Evolutionary conservation across 2,113 vertebrate genomes (phyloP), one percentile per base, ranked within the genome.

Genomic region (Ceyx melanurus): DNA sequence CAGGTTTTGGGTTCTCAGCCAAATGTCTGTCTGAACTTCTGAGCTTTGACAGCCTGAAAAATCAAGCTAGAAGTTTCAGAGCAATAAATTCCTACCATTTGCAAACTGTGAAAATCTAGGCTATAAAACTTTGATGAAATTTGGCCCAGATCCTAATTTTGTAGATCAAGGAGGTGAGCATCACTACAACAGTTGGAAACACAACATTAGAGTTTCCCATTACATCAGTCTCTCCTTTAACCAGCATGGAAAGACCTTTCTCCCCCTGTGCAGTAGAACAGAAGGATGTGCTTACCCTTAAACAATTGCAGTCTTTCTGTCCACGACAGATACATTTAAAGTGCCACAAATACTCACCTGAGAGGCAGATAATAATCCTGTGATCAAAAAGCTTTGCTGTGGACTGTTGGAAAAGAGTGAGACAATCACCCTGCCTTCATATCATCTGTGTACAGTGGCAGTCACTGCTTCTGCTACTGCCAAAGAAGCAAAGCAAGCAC

Each of bases 71-170:
- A 82, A 61, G 15, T 68, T 89, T 89, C 70, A 91, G 87, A 93
- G 87, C 71, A 94, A 85, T 78, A 85, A 35, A 85, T 80, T 91
- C 82, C 64, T 72, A 84, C 65, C 85, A 70, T 85, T 91, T 85
- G 42, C 74, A 93, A 91, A 87, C 84, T 82, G 76, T 88, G 84
- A 92, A 89, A 76, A 76, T 86, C 65, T 51, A 37, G 4, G 5
- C 56, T 88, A 19, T 66, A 77, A 81, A 92, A 73, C 48, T 57
- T 5, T 42, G 62, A 57, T 12, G 80, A 86, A 77, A 77, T 64
- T 64, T 90, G 90, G 61, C 65, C 51, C 8, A 26, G 40, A 66
- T 68, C 70, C 70, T 84, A 45, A 53, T 79, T 87, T 82, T 3
- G 1, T 19, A 65, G 67, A 50, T 51, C 53, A 66, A 80, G 58